Evolutionary conservation across 2,113 vertebrate genomes (phyloP), one percentile per base, ranked within the genome.

Genomic region (Athene noctua): DNA sequence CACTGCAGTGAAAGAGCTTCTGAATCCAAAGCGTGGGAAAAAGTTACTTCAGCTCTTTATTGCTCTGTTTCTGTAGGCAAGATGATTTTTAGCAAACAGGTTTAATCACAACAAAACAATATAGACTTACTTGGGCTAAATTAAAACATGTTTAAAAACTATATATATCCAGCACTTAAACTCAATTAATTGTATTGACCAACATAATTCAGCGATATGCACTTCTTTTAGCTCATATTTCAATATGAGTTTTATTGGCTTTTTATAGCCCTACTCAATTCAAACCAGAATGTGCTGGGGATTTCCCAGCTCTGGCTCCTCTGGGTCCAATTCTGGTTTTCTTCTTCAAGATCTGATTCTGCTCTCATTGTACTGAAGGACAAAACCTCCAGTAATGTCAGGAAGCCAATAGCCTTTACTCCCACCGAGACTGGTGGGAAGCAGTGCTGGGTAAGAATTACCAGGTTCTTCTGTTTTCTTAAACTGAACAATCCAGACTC

Each of bases 1-100:
- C 96, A 95, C 89, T 29, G 47, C 92, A 97, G 94, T 96, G 96
- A 97, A 98, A 97, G 74, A 96, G 67, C 94, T 98, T 96, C 92
- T 96, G 96, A 97, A 92, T 92, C 79, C 94, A 97, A 95, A 97
- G 96, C 19, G 34, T 86, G 90, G 90, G 95, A 86, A 97, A 97
- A 97, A 86, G 61, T 91, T 96, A 62, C 49, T 95, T 97, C 13
- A 34, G 49, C 67, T 98, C 84, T 84, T 95, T 97, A 65, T 79
- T 72, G 5, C 58, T 49, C 26, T 4, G 0, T 63, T 91, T 85
- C 70, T 73, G 20, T 21, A 30, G 62, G 42, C 46, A 85, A 85
- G 62, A 68, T 61, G 54, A 75, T 79, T 81, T 90, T 92, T 82
- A 87, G 57, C 54, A 57, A 92, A 51, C 36, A 84, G n/a, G 44